Conservation (phyloP, 2,113 vertebrate species). For the Azemiops feae region DNA sequence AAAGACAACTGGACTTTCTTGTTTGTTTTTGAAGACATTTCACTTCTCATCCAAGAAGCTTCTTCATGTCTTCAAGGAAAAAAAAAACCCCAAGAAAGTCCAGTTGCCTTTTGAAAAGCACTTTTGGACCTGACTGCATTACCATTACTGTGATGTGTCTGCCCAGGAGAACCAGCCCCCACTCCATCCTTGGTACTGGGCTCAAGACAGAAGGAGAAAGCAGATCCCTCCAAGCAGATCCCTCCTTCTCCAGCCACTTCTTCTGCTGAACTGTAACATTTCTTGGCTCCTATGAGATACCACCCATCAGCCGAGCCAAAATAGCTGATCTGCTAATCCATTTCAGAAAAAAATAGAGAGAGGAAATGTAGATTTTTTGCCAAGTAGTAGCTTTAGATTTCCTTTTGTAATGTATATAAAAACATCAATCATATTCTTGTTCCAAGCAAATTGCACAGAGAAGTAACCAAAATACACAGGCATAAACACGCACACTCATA, state of each 20-base stretch:
- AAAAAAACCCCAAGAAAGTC: neutral
- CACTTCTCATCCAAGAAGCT: too few species aligned
- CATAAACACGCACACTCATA: neutral
- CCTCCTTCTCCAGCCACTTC: neutral
- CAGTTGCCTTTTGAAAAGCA: neutral
- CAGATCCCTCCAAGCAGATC: neutral
- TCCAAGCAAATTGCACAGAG: neutral
- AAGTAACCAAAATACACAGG: neutral
- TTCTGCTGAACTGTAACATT: neutral
- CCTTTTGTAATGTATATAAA: neutral
- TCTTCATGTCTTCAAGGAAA: neutral
- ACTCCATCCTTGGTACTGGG: neutral
- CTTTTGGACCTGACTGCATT: neutral
- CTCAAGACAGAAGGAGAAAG: neutral
- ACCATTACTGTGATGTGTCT: neutral
- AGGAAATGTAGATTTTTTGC: neutral
- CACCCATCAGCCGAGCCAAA: neutral
- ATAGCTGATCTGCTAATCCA: neutral
- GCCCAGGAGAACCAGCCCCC: neutral
- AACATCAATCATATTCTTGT: neutral
- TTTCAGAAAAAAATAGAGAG: neutral
- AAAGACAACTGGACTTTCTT: too few species aligned
- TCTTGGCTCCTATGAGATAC: neutral
- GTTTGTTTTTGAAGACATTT: too few species aligned
- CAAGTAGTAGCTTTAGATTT: neutral